A percentile compares a stretch with the other conserved stretches of the same genome.
These are phyloP conservation scores for Drosophila grimshawi DNA, from an alignment of 1,140 invertebrate species.

Conservation along the genomic window DNA sequence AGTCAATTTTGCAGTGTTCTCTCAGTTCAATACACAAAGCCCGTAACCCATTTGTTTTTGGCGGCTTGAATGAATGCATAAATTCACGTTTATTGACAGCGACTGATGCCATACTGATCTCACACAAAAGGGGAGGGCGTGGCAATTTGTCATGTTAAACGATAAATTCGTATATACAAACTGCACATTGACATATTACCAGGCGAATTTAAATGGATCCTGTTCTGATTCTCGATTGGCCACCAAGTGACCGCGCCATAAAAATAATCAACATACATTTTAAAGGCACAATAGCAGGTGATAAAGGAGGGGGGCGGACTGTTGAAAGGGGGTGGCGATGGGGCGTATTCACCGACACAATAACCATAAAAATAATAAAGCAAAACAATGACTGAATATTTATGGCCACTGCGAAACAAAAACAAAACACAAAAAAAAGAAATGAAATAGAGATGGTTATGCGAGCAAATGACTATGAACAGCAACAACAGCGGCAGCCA, in stretches of 20 bases:
- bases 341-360: constrained; percentile 56
- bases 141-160: constrained; percentile 79
- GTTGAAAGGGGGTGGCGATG: background rate
- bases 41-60: constrained; percentile 6
- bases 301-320: background rate
- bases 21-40: background rate
- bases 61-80: constrained; percentile 38
- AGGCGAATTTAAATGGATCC: constrained; percentile 55
- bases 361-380: constrained; percentile 83
- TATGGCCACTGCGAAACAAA: constrained; percentile 58
- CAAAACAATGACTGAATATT: constrained; percentile 81
- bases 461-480: constrained; percentile 75
- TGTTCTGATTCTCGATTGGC: constrained; percentile 65
- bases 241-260: constrained; percentile 78
- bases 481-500: constrained; percentile 25
- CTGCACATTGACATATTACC: constrained; percentile 75
- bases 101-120: constrained; percentile 38
- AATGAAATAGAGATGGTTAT: constrained; percentile 55
- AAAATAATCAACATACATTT: constrained; percentile 83
- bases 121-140: constrained; percentile 53
- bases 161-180: constrained; percentile 55
- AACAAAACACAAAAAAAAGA: constrained; percentile 19
- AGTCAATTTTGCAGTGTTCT: background rate
- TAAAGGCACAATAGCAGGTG: constrained; percentile 29
- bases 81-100: constrained; percentile 71